Evolutionary conservation across 1,140 invertebrate genomes (phyloP), one percentile per base, ranked within the genome.

Genomic region (Pseudoatta argentina): DNA sequence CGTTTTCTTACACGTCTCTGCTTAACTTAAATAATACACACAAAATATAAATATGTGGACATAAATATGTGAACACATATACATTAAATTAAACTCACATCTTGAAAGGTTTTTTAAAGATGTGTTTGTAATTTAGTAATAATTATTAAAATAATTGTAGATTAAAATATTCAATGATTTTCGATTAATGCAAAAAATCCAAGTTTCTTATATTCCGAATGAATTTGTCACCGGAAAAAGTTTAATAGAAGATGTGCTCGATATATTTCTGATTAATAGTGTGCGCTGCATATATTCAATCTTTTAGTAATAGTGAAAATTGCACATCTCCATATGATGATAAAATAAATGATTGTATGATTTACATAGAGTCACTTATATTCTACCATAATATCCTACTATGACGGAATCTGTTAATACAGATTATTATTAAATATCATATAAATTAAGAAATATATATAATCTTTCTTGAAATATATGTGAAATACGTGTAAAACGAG

Each of bases 241-340:
- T 44, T 73, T n/a, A 27, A 72, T 82, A 34, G 24, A 75, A 83
- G 55, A 75, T 83, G 79, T 81, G 77, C 64, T 39, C 16, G 10
- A 69, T 73, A 82, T 61, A 73, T 61, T 44, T 81, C 30, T 71
- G n/a, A 57, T 24, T 69, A 59, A 71, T 72, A 10, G 8, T 73
- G 34, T 81, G 39, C 44, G 64, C 48, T 61, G 61, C 4, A 48
- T 59, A 57, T 72, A 48, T 61, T 8, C 61, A 30, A 4, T 61
- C n/a, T 63, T 73, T 12, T 61, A 61, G 5, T 39, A 69, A 59
- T 44, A 39, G 48, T 69, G 30, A 81, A 59, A 73, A 82, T 81
- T 81, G 78, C 66, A 72, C 64, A 81, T 81, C 66, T 81, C 78
- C 51, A 69, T 48, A 6, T 57, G 18, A 10, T 39, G 27, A 55